phyloP scores from a whole-genome alignment of 2,113 vertebrate genomes.

The human region DNA sequence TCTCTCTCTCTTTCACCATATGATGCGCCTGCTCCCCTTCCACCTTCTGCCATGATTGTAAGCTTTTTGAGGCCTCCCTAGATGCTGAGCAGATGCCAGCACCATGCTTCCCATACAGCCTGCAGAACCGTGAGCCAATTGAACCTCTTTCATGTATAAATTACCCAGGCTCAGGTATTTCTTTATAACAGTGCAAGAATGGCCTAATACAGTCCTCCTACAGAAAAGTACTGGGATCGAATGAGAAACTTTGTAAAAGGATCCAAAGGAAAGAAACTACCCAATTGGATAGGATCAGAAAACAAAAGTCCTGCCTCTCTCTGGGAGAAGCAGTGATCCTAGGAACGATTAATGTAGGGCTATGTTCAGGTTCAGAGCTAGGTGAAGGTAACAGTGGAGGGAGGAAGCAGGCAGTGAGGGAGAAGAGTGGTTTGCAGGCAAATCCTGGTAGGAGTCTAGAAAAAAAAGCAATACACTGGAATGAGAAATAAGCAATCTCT shows the following conservation, averaged over 20 bases:
- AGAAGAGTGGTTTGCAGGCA: neutral
- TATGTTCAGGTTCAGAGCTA: neutral
- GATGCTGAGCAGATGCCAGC: no score
- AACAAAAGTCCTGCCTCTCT: neutral
- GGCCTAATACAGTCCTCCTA: neutral
- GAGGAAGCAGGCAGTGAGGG: neutral
- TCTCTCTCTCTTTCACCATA: no score
- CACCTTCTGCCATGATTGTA: no score
- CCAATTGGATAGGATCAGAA: neutral
- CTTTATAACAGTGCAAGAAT: neutral
- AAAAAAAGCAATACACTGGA: neutral
- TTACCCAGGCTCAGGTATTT: no score
- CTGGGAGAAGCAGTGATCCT: neutral
- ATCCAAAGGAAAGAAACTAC: neutral
- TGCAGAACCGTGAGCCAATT: no score
- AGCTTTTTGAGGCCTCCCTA: no score
- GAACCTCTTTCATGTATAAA: no score
- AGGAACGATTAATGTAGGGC: neutral
- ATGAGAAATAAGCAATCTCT: neutral
- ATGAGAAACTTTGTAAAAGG: neutral
- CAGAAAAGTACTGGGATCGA: neutral
- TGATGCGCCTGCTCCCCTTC: no score
- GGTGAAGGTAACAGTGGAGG: neutral
- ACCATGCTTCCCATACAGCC: no score
- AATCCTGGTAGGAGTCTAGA: neutral